Percentiles rank a stretch among this genome's conserved stretches.
phyloP scores from a whole-genome alignment of 2,888 invertebrate species.

The Gasteruption jaculator region DNA sequence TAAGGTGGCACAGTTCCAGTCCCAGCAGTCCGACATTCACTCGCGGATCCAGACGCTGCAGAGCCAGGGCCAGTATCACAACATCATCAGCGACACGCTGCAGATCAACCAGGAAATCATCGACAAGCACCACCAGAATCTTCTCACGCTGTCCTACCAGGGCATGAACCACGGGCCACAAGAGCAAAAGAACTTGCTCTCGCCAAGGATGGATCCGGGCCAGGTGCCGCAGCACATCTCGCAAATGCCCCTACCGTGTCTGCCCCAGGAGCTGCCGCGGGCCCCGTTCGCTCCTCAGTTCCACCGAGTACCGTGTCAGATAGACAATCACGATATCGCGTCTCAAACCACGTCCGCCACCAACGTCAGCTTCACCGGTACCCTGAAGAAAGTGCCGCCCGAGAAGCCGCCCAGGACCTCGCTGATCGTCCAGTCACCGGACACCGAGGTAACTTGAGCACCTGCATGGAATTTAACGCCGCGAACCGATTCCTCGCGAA shows the following conservation, averaged over 20 bases:
- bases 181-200: slow-evolving; percentile 34
- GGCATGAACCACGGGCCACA: slow-evolving; percentile 27
- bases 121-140: slow-evolving; percentile 33
- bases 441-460: slow-evolving; percentile 48
- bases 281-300: no score
- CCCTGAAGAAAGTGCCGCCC: slow-evolving; percentile 47
- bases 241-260: slow-evolving; percentile 43
- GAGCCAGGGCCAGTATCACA: slow-evolving; percentile 29
- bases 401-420: slow-evolving; percentile 49
- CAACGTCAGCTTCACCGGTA: slow-evolving; percentile 38
- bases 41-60: slow-evolving; percentile 41
- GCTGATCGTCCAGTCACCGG: slow-evolving; percentile 46
- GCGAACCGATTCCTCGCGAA: no score
- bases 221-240: slow-evolving; percentile 39
- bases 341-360: slow-evolving; percentile 14
- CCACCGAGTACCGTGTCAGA: slow-evolving; percentile 38
- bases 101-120: slow-evolving; percentile 21
- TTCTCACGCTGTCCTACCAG: slow-evolving; percentile 29
- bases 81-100: slow-evolving; percentile 16
- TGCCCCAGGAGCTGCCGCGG: slow-evolving; percentile 40
- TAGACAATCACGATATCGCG: slow-evolving; percentile 30
- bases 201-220: slow-evolving; percentile 31
- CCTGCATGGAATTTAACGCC: no score
- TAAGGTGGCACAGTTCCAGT: slow-evolving; percentile 46
- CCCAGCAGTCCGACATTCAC: slow-evolving; percentile 43